Evolutionary conservation across 37 sponge, comb jelly and placozoan genomes (phyloP).

Genomic region (Oopsacas minuta): DNA sequence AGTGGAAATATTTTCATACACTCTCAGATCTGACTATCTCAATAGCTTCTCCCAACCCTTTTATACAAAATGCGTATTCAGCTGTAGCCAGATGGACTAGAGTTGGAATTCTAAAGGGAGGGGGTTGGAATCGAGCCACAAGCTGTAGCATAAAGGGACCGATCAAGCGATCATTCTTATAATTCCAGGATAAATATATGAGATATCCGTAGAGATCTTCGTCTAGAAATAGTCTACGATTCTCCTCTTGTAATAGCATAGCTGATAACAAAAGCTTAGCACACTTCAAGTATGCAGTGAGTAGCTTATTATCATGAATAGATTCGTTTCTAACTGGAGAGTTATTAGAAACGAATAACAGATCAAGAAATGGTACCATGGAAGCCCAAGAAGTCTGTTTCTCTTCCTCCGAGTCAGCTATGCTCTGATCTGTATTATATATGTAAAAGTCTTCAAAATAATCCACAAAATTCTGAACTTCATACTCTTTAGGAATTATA

Average conservation of each 20-base stretch:
- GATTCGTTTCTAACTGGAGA: background rate
- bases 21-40: background rate
- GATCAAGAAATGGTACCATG: slow-evolving; percentile 3
- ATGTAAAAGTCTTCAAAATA: background rate
- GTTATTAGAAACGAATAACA: background rate
- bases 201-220: background rate
- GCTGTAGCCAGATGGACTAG: background rate
- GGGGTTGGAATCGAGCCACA: background rate
- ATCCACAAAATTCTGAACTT: background rate
- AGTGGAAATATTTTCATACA: background rate
- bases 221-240: background rate
- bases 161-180: background rate
- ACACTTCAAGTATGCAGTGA: background rate
- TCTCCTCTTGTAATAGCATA: background rate
- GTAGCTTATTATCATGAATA: background rate
- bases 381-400: slow-evolving; percentile 17
- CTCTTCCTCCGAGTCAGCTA: background rate
- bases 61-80: background rate
- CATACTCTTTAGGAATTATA: background rate
- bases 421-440: background rate
- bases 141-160: background rate
- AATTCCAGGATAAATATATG: background rate
- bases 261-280: background rate
- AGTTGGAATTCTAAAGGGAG: background rate
- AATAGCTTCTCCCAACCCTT: background rate